phyloP scores from a whole-genome alignment of 2,797 vertebrate genomes.

The Parotocinclus haroldoi region DNA sequence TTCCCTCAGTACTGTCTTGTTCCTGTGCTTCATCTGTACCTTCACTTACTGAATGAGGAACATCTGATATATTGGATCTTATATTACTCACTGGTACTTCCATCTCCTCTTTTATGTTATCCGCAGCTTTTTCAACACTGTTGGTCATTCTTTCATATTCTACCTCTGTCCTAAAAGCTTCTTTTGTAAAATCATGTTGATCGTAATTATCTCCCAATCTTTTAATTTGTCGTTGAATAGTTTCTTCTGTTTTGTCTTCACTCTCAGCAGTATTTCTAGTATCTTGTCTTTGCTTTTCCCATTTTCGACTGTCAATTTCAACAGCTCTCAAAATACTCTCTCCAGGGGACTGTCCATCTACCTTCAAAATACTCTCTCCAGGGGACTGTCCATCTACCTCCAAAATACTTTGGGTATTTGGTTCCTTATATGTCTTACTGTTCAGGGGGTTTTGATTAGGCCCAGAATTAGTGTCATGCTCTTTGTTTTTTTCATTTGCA shows the following conservation, averaged over 20 bases:
- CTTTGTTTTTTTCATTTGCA: too few relatives aligned
- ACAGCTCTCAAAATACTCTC: not conserved
- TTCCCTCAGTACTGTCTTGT: not conserved
- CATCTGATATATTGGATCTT: not conserved
- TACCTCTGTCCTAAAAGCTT: not conserved
- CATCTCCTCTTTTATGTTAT: constrained; percentile 24
- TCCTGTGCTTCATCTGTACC: constrained; percentile 1
- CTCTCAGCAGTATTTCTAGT: not conserved
- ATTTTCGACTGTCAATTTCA: not conserved
- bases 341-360: not conserved
- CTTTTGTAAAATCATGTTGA: constrained; percentile 17
- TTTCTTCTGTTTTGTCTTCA: not conserved
- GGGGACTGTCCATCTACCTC: not conserved
- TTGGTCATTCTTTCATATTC: constrained; percentile 26
- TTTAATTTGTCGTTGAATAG: too few relatives aligned
- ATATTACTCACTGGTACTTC: constrained; percentile 11
- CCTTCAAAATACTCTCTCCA: not conserved
- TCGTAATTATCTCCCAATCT: not conserved
- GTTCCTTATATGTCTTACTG: too few relatives aligned
- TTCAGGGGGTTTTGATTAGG: too few relatives aligned
- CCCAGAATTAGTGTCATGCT: too few relatives aligned
- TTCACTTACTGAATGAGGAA: not conserved
- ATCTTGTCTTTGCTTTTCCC: not conserved
- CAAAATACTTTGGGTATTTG: too few relatives aligned
- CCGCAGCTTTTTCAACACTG: constrained; percentile 20